Base-by-base conservation (phyloP, 2,113 vertebrate species). In the Pomatorhinus ruficollis region DNA sequence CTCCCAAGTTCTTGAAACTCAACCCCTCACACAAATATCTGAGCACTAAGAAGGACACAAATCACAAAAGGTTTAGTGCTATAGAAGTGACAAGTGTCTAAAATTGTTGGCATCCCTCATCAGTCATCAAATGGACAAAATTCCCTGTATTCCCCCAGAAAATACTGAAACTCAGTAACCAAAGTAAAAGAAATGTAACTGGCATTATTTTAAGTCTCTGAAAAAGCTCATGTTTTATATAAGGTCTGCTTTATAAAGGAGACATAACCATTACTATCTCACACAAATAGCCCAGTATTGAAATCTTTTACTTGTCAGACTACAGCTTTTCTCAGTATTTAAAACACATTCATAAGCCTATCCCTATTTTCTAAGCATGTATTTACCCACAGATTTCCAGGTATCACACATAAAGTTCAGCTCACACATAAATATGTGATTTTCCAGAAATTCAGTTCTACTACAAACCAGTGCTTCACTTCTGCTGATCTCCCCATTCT, bases 151-250 rank as follows among this genome's bases (percentile, higher is more conserved):
- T 94, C 49, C 77, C 81, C 49, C 39, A 89, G 92, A 93, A 98
- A 97, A 97, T 90, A 96, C 65, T 77, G 47, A 95, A 90, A 96
- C 53, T 57, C 7, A 39, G 28, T 12, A 77, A 60, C 15, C 22
- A 85, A 79, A 44, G 18, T 93, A 54, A 47, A 86, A 93, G 64
- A 76, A 91, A 96, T 53, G 68, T 88, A 97, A 95, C 56, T 44
- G 17, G 42, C 80, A 64, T 96, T 96, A 95, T 95, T 97, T 95
- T 85, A 96, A 96, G 93, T 79, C 70, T 96, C 84, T 65, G 71
- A 96, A 93, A 47, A 64, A 86, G 31, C 70, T 96, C 40, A 44
- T 39, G 3, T 95, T 88, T 81, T 82, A 87, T 79, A 65, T 82
- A 96, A 94, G 60, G 21, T 91, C 71, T 84, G 33, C 33, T 85